These are phyloP conservation scores for Etheostoma perlongum DNA, from an alignment of 2,797 vertebrate genomes.

Conservation along the genomic window DNA sequence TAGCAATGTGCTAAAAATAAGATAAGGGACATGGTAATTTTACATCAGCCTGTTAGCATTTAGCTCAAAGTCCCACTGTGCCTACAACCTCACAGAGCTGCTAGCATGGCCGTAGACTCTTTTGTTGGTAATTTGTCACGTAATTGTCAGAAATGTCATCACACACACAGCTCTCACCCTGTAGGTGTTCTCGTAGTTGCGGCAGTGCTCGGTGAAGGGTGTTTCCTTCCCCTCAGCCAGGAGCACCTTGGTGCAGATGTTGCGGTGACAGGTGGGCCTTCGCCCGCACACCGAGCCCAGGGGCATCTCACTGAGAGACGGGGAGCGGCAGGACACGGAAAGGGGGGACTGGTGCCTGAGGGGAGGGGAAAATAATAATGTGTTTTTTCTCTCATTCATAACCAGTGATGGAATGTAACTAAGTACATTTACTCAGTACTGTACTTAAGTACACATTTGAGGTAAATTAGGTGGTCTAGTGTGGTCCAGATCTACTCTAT, in stretches of 20 bases:
- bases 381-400: background rate
- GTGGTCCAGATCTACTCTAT: too few relatives aligned
- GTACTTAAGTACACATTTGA: too few relatives aligned
- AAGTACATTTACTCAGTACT: too few relatives aligned
- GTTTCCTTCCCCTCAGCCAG: conserved; percentile 90
- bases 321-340: conserved; percentile 82
- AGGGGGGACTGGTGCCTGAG: conserved; percentile 85
- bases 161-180: conserved; percentile 80
- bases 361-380: background rate
- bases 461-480: too few relatives aligned
- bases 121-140: too few relatives aligned
- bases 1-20: background rate
- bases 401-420: background rate
- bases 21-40: too few relatives aligned
- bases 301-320: conserved; percentile 86
- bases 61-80: background rate
- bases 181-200: conserved; percentile 90
- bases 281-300: conserved; percentile 80
- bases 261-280: conserved; percentile 88
- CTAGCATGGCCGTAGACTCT: background rate
- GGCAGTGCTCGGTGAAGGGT: conserved; percentile 91
- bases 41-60: background rate
- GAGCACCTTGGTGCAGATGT: conserved; percentile 94
- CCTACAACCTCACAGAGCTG: background rate
- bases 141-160: background rate